Conservation (phyloP, 2,888 invertebrate genomes). For the Xylocampa areola region DNA sequence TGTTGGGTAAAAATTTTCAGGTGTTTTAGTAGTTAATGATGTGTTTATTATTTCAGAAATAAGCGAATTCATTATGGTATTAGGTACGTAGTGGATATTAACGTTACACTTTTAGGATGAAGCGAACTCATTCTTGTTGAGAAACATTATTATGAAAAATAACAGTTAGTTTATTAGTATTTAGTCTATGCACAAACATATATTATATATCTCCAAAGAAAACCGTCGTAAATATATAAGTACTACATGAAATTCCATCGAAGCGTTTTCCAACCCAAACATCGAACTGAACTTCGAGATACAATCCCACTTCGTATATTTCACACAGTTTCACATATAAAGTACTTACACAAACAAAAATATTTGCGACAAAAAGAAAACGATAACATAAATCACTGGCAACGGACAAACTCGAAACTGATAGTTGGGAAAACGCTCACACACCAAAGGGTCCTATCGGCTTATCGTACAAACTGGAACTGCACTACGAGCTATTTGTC, state of each 20-base stretch:
- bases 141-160: too few species aligned
- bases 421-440: conserved; percentile 70
- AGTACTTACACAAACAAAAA: conserved; percentile 60
- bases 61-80: too few species aligned
- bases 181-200: too few species aligned
- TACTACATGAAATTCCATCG: conserved; percentile 16
- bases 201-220: conserved; percentile 26
- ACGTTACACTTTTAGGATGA: too few species aligned
- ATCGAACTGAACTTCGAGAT: conserved; percentile 34
- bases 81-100: too few species aligned
- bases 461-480: conserved; percentile 77
- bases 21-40: conserved; percentile 15
- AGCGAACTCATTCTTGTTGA: too few species aligned
- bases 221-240: conserved; percentile 13
- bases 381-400: conserved; percentile 71
- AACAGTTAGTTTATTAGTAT: too few species aligned
- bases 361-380: conserved; percentile 61
- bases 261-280: conserved; percentile 21
- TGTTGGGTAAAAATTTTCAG: conserved; percentile 36
- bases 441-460: conserved; percentile 72
- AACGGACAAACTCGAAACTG: conserved; percentile 68
- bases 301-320: conserved; percentile 39
- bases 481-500: conserved; percentile 81
- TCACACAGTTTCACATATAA: conserved; percentile 44
- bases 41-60: conserved; percentile 2